These are phyloP conservation scores for Tachuris rubrigastra DNA, from an alignment of 2,113 vertebrate species.

Conservation along the genomic window DNA sequence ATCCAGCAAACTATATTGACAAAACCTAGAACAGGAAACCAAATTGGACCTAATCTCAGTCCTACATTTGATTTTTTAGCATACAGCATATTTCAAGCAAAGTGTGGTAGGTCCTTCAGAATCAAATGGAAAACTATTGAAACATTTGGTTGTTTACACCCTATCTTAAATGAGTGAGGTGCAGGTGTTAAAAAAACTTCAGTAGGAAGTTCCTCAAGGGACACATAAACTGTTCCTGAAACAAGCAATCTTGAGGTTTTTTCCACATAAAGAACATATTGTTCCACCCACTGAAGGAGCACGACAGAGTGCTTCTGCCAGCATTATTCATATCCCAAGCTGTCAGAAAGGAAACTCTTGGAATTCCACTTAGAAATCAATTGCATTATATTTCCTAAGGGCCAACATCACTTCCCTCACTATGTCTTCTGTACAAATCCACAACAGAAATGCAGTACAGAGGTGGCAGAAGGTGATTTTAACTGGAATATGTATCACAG, in stretches of 20 bases:
- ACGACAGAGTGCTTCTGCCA: conserved; percentile 36
- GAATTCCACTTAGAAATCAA: conserved; percentile 41
- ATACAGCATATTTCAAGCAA: neutral
- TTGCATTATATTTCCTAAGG: neutral
- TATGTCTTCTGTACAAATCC: neutral
- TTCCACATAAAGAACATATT: conserved; percentile 47
- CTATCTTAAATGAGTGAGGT: neutral
- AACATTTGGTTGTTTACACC: neutral
- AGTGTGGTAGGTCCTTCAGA: neutral
- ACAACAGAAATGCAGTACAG: neutral
- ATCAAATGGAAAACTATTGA: neutral
- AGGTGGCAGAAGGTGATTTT: neutral
- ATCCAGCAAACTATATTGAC: neutral
- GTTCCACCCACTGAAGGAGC: conserved; percentile 37
- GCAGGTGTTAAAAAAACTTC: conserved; percentile 47
- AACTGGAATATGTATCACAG: neutral
- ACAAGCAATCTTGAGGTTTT: neutral
- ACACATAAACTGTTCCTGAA: conserved; percentile 8
- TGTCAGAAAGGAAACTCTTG: conserved; percentile 40
- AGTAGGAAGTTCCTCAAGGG: conserved; percentile 3
- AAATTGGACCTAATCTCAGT: neutral
- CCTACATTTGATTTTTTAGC: neutral
- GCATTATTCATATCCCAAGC: conserved; percentile 46
- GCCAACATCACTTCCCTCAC: neutral
- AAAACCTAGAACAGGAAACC: neutral